Conservation (phyloP, 92 coral and sea anemone species). For the Scolanthus callimorphus region DNA sequence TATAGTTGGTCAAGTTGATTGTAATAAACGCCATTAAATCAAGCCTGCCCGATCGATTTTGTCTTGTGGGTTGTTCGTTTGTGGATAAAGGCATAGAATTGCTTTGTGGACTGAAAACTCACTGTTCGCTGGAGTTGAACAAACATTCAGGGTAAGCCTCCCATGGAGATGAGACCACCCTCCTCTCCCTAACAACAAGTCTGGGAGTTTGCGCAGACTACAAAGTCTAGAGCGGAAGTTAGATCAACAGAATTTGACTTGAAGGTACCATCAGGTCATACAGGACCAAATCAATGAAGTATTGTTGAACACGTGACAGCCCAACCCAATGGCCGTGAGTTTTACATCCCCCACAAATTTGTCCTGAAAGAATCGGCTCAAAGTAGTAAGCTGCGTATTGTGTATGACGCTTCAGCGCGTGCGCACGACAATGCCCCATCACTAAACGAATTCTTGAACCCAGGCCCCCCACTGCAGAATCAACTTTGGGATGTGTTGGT, state of each 20-base stretch:
- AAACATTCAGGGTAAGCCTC: too few species aligned
- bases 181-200: too few species aligned
- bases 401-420: slow-evolving; percentile 36
- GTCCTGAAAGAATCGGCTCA: slow-evolving; percentile 27
- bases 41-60: too few species aligned
- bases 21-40: too few species aligned
- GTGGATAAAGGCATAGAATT: too few species aligned
- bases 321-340: slow-evolving; percentile 13
- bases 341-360: slow-evolving; percentile 49
- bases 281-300: slow-evolving; percentile 33
- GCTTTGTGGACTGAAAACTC: too few species aligned
- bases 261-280: slow-evolving; percentile 19
- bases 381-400: slow-evolving; percentile 35
- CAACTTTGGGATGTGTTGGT: slow-evolving; percentile 21
- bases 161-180: too few species aligned
- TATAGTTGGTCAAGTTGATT: too few species aligned
- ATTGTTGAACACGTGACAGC: slow-evolving; percentile 22
- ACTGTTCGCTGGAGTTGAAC: too few species aligned
- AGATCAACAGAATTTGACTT: slow-evolving; percentile 26
- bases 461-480: slow-evolving; percentile 32
- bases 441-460: slow-evolving; percentile 22
- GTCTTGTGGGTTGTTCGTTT: too few species aligned
- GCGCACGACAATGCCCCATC: slow-evolving; percentile 22
- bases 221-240: too few species aligned
- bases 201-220: too few species aligned